These are phyloP conservation scores for Neopelma chrysocephalum DNA, from an alignment of 2,797 vertebrate species.

Conservation along the genomic window DNA sequence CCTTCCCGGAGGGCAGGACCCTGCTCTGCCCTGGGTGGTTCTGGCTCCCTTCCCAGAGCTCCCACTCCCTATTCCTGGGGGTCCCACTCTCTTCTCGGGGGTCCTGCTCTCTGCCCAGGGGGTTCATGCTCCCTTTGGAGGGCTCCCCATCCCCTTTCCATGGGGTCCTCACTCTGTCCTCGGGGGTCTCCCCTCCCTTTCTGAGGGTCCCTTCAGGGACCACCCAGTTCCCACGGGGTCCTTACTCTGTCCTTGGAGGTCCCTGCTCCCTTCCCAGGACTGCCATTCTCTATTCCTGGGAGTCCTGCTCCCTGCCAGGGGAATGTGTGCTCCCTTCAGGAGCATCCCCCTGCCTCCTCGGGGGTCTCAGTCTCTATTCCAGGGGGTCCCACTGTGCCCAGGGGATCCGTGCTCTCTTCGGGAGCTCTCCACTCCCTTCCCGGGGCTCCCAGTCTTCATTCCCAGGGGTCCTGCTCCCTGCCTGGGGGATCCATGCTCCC, in stretches of 20 bases:
- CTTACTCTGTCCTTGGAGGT: not conserved
- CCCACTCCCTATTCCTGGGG: accelerated
- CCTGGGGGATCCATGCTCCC: not conserved
- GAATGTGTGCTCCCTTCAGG: not conserved
- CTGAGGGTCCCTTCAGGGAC: no score
- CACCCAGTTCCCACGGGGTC: not conserved
- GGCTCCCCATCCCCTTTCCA: not conserved
- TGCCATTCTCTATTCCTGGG: not conserved
- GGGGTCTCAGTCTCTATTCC: not conserved
- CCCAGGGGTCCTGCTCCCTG: not conserved
- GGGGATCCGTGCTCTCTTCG: not conserved
- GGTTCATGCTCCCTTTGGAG: no score
- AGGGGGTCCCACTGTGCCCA: accelerated
- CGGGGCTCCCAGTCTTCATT: not conserved
- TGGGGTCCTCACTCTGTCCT: not conserved
- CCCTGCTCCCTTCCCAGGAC: no score
- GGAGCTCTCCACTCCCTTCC: not conserved
- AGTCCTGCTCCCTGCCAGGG: not conserved
- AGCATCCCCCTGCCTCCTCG: not conserved
- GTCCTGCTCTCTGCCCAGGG: not conserved
- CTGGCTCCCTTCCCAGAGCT: no score
- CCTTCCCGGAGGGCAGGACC: no score
- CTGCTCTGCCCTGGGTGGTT: not conserved
- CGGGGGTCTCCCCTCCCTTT: not conserved
- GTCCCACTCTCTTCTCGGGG: not conserved